These are phyloP conservation scores for Sebastes cheni DNA, from an alignment of 2,797 vertebrate species.

Conservation along the genomic window DNA sequence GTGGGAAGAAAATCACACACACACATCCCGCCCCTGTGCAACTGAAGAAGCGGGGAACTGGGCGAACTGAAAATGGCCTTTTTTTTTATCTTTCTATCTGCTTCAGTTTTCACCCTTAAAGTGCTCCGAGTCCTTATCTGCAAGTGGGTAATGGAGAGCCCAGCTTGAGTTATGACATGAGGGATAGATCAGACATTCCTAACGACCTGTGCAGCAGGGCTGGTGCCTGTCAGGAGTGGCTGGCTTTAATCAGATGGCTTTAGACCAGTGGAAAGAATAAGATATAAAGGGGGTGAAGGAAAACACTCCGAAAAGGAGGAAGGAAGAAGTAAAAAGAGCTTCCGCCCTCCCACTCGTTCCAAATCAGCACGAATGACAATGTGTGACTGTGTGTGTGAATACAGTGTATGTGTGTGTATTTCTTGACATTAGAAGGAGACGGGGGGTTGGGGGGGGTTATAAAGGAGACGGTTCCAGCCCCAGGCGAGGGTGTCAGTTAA, in stretches of 20 bases:
- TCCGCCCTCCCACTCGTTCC: slow-evolving; percentile 44
- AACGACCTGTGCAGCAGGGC: slow-evolving; percentile 63
- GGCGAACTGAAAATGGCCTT: slow-evolving; percentile 42
- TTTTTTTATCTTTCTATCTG: slow-evolving; percentile 57
- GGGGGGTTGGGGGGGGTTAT: not conserved
- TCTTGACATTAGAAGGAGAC: slow-evolving; percentile 20
- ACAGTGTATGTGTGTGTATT: slow-evolving; percentile 28
- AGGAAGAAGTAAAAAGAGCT: slow-evolving; percentile 49
- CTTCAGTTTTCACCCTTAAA: slow-evolving; percentile 60
- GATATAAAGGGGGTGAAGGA: slow-evolving; percentile 37
- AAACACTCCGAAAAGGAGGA: slow-evolving; percentile 50
- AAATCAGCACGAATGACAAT: slow-evolving; percentile 50
- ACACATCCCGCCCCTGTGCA: slow-evolving; percentile 13
- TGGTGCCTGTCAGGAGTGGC: slow-evolving; percentile 69
- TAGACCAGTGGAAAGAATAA: slow-evolving; percentile 59
- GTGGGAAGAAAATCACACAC: slow-evolving; percentile 34
- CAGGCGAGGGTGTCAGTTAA: slow-evolving; percentile 76
- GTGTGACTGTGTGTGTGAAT: slow-evolving; percentile 26
- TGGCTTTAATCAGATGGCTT: slow-evolving; percentile 75
- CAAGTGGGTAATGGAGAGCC: slow-evolving; percentile 69
- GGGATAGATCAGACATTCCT: slow-evolving; percentile 76
- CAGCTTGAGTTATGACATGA: slow-evolving; percentile 69
- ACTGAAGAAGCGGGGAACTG: slow-evolving; percentile 19
- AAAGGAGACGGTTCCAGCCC: slow-evolving; percentile 61
- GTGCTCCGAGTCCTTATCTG: slow-evolving; percentile 65